phyloP scores from a whole-genome alignment of 2,888 invertebrate genomes.

The Danaus chrysippus region DNA sequence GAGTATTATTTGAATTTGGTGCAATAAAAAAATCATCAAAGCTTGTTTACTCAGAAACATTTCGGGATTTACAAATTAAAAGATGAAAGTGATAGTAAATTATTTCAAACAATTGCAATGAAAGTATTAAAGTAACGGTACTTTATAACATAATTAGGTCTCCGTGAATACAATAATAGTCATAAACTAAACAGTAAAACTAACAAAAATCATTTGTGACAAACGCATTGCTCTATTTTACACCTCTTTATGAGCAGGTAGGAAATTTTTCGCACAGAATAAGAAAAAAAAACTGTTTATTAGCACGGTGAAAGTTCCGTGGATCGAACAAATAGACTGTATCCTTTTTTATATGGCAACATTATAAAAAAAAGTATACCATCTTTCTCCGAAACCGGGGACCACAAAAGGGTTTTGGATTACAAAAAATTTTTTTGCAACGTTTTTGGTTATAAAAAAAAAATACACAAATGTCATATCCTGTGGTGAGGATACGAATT shows the following conservation, averaged over 20 bases:
- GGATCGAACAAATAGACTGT: slow-evolving; percentile 55
- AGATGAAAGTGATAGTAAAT: too few relatives aligned
- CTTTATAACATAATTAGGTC: not conserved
- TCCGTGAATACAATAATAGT: slow-evolving; percentile 1
- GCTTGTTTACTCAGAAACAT: too few relatives aligned
- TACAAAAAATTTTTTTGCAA: slow-evolving; percentile 56
- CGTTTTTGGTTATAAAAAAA: slow-evolving; percentile 17
- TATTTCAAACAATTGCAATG: too few relatives aligned
- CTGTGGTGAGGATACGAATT: slow-evolving; percentile 28
- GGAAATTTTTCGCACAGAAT: slow-evolving; percentile 40
- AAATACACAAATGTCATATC: slow-evolving; percentile 32
- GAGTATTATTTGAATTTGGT: too few relatives aligned
- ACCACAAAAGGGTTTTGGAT: slow-evolving; percentile 73
- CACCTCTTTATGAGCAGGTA: slow-evolving; percentile 49
- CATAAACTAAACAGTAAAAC: slow-evolving; percentile 7
- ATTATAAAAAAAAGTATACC: slow-evolving; percentile 46
- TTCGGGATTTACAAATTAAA: too few relatives aligned
- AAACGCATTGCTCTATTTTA: slow-evolving; percentile 44
- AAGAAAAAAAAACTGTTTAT: slow-evolving; percentile 38
- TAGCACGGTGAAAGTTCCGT: slow-evolving; percentile 65
- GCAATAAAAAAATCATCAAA: too few relatives aligned
- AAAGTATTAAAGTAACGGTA: not conserved
- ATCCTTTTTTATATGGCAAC: slow-evolving; percentile 46
- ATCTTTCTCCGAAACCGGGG: slow-evolving; percentile 55
- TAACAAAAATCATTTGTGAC: slow-evolving; percentile 17